A percentile compares a stretch with the other conserved stretches of the same genome.
These are phyloP conservation scores for Pogonomyrmex californicus DNA, from an alignment of 1,140 invertebrate genomes.

Conservation along the genomic window DNA sequence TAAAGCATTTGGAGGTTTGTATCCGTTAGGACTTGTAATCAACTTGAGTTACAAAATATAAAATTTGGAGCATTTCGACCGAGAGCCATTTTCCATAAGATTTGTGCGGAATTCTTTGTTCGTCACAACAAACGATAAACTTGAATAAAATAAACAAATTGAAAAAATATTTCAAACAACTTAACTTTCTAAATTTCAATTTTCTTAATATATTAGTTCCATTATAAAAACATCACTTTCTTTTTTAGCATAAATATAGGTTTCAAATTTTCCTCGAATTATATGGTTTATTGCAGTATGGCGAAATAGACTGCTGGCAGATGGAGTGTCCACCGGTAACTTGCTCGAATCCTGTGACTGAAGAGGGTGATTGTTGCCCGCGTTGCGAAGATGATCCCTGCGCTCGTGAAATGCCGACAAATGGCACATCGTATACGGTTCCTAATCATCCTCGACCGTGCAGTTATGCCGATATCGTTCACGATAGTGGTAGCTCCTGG, in stretches of 20 bases:
- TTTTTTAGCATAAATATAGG: background rate
- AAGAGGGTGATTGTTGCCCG: constrained; percentile 91
- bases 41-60: too few species aligned
- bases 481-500: constrained; percentile 89
- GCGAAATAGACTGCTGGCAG: constrained; percentile 96
- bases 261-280: background rate
- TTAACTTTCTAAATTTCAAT: background rate
- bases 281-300: constrained; percentile 88
- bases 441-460: constrained; percentile 86
- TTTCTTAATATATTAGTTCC: background rate
- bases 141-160: background rate
- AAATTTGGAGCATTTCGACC: too few species aligned
- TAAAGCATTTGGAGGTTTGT: too few species aligned
- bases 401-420: constrained; percentile 79
- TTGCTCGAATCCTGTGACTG: constrained; percentile 90
- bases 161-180: background rate
- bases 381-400: constrained; percentile 90
- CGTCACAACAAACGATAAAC: background rate
- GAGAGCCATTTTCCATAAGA: too few species aligned
- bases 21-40: too few species aligned
- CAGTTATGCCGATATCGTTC: constrained; percentile 88
- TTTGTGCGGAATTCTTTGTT: background rate
- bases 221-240: background rate
- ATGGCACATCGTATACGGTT: constrained; percentile 77
- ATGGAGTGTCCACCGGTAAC: constrained; percentile 92